phyloP scores from a whole-genome alignment of 2,113 vertebrate genomes.

The Clupea harengus region DNA sequence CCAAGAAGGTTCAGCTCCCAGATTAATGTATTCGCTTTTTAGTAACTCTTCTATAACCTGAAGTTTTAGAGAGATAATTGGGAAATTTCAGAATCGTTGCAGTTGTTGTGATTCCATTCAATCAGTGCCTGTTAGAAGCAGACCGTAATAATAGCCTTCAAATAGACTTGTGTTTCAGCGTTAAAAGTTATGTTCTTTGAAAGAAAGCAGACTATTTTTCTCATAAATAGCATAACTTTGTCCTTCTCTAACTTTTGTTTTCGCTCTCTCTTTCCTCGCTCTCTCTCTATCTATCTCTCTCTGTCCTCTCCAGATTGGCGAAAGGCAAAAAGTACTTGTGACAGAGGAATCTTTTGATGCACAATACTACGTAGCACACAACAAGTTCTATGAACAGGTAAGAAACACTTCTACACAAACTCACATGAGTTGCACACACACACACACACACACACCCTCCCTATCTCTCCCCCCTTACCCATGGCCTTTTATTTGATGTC shows the following conservation, averaged over 20 bases:
- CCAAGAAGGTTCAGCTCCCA: background rate
- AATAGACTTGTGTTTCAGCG: background rate
- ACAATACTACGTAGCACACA: constrained; percentile 93
- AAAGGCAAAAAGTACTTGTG: constrained; percentile 88
- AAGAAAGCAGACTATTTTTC: background rate
- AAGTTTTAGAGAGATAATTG: background rate
- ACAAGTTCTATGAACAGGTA: constrained; percentile 97
- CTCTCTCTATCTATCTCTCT: background rate
- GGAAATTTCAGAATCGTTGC: background rate
- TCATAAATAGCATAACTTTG: background rate
- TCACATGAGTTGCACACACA: background rate
- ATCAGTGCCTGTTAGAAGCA: background rate
- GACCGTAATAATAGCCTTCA: background rate
- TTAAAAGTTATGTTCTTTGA: background rate
- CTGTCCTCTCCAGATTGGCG: constrained; percentile 76
- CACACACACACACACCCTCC: background rate
- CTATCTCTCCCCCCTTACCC: background rate
- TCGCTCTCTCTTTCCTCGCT: background rate
- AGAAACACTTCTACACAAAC: constrained; percentile 42
- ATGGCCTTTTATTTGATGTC: too few species aligned
- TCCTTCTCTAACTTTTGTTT: background rate
- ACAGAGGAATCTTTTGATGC: constrained; percentile 97
- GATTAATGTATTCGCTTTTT: background rate
- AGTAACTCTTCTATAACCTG: background rate
- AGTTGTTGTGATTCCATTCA: background rate